Evolutionary conservation across 1,140 invertebrate species (phyloP), one percentile per base, ranked within the genome.

Genomic region (Drosophila fuyamai): DNA sequence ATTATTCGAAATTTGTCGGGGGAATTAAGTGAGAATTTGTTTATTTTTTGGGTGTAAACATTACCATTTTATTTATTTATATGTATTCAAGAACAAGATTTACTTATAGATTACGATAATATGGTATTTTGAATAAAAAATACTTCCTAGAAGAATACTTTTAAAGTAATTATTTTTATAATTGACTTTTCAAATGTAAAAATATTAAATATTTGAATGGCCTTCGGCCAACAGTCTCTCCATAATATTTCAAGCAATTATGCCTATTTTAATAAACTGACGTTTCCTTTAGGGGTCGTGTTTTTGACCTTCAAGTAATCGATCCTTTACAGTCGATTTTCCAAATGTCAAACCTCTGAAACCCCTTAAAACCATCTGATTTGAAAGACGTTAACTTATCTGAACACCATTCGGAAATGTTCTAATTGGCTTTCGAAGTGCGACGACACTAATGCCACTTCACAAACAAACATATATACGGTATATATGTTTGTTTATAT

Each of bases 381-480:
- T 51, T 14, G 29, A 47, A 35, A 66, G 36, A 67, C 61, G 47
- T 68, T 67, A 46, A 66, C 66, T 55, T 54, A 55, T 66, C 61
- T 65, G 40, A 67, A 70, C 50, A 68, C 65, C 50, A 68, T 71
- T 71, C 66, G 68, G 65, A 71, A 58, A 71, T 71, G 67, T 71
- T 71, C 65, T 71, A 71, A 71, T 71, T 71, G 65, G 67, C 44
- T 71, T 68, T 54, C 50, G 50, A 68, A 68, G 66, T 70, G 67
- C 67, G 67, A 57, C 62, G 67, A 70, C 67, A 70, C 65, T 71
- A 56, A 68, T 71, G 65, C 65, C 67, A 70, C 65, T 70, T 48
- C 51, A 71, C 43, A 5, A 13, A 29, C 9, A 40, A 4, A 43
- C n/a, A 18, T 38, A 12, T 48, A 51, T 10, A 13, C n/a, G 10